These are phyloP conservation scores for Tachina lurida DNA, from an alignment of 2,888 invertebrate genomes.

Conservation along the genomic window DNA sequence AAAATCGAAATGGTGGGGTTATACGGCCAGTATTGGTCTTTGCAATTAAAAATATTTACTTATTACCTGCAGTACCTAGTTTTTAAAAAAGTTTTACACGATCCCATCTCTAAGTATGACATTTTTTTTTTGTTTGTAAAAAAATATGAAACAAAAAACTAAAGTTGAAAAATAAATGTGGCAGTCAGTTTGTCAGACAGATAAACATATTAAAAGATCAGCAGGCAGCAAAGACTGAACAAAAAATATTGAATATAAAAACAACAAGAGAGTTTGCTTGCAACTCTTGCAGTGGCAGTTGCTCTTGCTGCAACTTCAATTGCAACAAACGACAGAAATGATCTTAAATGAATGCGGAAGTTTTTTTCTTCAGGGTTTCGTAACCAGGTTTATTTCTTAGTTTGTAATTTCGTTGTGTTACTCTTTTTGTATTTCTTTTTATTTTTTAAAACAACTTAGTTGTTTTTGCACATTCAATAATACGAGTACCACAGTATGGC, in stretches of 20 bases:
- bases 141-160: slow-evolving; percentile 28
- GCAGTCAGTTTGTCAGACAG: slow-evolving; percentile 62
- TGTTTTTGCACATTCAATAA: slow-evolving; percentile 65
- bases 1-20: too few relatives aligned
- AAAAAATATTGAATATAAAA: slow-evolving; percentile 21
- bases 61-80: too few relatives aligned
- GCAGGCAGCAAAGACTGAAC: slow-evolving; percentile 46
- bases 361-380: slow-evolving; percentile 82
- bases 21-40: too few relatives aligned
- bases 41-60: too few relatives aligned
- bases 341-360: slow-evolving; percentile 83
- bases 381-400: slow-evolving; percentile 74
- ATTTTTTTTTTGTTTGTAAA: background rate
- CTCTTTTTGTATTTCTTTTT: slow-evolving; percentile 65
- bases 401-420: slow-evolving; percentile 53
- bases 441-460: slow-evolving; percentile 19
- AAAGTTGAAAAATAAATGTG: slow-evolving; percentile 58
- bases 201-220: slow-evolving; percentile 41
- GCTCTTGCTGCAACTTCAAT: slow-evolving; percentile 67
- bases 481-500: background rate
- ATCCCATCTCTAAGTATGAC: background rate
- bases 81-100: background rate
- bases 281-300: slow-evolving; percentile 43
- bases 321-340: slow-evolving; percentile 80
- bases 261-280: slow-evolving; percentile 70